Percentiles rank a stretch among this genome's conserved stretches.
These are phyloP conservation scores for Ptyas mucosa DNA, from an alignment of 2,113 vertebrate species.

Conservation along the genomic window DNA sequence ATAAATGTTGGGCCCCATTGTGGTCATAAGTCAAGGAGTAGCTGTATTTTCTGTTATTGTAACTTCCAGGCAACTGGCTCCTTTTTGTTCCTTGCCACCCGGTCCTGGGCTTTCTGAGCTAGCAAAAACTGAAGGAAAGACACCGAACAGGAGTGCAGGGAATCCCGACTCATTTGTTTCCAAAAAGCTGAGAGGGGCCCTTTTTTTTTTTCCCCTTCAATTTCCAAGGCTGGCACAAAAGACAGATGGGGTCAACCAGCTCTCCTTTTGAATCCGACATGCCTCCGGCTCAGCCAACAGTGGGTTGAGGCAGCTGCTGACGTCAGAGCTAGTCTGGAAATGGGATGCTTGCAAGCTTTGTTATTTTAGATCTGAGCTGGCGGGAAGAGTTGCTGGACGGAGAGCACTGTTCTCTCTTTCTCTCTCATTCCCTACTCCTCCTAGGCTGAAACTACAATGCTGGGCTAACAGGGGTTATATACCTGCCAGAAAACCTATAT, in stretches of 20 bases:
- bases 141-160: neutral
- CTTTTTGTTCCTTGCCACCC: neutral
- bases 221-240: neutral
- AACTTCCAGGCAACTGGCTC: neutral
- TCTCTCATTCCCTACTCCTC: neutral
- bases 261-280: constrained; percentile 52
- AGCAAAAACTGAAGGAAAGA: neutral
- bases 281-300: constrained; percentile 45
- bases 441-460: neutral
- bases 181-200: neutral
- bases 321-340: constrained; percentile 46
- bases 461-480: neutral
- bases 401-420: neutral
- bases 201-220: neutral
- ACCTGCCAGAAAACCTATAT: constrained; percentile 1
- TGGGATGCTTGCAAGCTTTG: neutral
- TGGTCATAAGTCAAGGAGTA: neutral
- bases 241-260: neutral
- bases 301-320: constrained; percentile 21
- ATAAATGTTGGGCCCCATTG: accelerated
- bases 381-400: constrained; percentile 15
- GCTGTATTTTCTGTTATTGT: neutral
- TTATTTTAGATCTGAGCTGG: constrained; percentile 21
- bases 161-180: neutral
- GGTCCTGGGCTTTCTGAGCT: neutral